Evolutionary conservation across 2,888 invertebrate species (phyloP).

Genomic region (Phyto melanocephala): DNA sequence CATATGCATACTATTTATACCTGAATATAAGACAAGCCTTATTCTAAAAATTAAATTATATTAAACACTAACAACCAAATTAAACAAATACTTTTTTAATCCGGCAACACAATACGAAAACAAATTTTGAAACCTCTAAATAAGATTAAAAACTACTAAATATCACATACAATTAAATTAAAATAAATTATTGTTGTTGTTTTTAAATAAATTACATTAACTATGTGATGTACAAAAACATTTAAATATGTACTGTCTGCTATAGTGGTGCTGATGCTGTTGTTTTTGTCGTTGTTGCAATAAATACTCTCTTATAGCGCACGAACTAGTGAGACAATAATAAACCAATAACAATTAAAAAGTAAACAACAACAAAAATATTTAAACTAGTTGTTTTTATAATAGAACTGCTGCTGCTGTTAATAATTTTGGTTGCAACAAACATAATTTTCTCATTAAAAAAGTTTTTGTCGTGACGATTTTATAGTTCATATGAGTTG

Average conservation of each 20-base stretch:
- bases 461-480: not conserved
- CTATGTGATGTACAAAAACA: not conserved
- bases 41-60: not conserved
- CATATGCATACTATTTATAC: too few relatives aligned
- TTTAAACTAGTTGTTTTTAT: not conserved
- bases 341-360: not conserved
- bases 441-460: constrained; percentile 6
- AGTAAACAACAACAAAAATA: not conserved
- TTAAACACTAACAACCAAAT: not conserved
- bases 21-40: not conserved
- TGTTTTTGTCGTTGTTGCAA: not conserved
- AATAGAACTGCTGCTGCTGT: not conserved
- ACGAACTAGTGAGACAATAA: not conserved
- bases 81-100: not conserved
- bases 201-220: constrained; percentile 14
- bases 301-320: too few relatives aligned
- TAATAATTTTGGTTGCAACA: not conserved
- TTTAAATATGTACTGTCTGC: not conserved
- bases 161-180: constrained; percentile 43
- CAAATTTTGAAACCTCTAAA: constrained; percentile 18
- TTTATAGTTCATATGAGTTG: not conserved
- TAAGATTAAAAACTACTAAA: constrained; percentile 45
- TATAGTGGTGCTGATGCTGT: too few relatives aligned
- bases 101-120: not conserved
- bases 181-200: constrained; percentile 23